A percentile compares a stretch with the other conserved stretches of the same genome.
Evolutionary conservation across 2,113 vertebrate species (phyloP).

Genomic region (Thalassarche chlororhynchos): DNA sequence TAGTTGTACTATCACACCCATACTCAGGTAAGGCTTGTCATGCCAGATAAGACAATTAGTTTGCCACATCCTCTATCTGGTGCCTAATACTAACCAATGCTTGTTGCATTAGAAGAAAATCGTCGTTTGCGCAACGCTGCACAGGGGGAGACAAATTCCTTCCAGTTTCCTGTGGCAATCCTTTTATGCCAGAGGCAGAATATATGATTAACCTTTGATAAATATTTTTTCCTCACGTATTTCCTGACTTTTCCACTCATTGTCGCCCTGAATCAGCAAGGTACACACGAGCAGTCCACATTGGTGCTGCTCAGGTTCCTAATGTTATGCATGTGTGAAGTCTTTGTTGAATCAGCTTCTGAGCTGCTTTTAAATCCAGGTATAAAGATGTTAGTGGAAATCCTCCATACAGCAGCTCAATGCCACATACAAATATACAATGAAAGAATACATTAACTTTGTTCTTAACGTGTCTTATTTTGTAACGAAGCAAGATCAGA

Average conservation of each 20-base stretch:
- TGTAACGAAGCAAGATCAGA: neutral
- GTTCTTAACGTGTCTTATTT: neutral
- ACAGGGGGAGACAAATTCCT: neutral
- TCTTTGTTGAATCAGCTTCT: neutral
- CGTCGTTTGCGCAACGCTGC: neutral
- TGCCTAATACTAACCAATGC: neutral
- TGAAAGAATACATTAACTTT: neutral
- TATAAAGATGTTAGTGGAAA: neutral
- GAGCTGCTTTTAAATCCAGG: neutral
- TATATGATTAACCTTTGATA: neutral
- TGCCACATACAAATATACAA: neutral
- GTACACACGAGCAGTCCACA: neutral
- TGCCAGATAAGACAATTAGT: neutral
- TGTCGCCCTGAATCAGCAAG: neutral
- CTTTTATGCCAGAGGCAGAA: neutral
- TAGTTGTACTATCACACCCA: neutral
- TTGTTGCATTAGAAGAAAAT: neutral
- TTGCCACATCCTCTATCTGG: neutral
- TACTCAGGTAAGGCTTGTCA: neutral
- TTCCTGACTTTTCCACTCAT: neutral
- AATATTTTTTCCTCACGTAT: neutral
- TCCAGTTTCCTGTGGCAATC: neutral
- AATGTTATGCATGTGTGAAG: neutral
- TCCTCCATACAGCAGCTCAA: neutral
- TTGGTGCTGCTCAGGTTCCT: neutral